Conservation (phyloP, 2,113 vertebrate genomes). For the Felis catus region DNA sequence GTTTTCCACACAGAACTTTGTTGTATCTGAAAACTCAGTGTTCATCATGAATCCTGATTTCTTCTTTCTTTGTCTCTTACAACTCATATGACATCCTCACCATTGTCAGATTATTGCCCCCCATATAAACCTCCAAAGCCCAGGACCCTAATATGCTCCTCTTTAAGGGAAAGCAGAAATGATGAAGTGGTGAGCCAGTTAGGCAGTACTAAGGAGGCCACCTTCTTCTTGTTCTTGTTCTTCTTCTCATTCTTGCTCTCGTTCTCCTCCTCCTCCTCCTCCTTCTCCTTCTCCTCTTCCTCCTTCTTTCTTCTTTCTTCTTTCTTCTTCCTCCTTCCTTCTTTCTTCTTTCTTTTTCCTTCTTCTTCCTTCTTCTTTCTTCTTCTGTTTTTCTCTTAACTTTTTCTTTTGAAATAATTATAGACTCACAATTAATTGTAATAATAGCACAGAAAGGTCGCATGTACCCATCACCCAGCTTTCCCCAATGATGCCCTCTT, state of each 20-base stretch:
- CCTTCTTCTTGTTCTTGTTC: neutral
- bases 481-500: neutral
- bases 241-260: too few species aligned
- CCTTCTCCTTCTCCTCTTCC: too few species aligned
- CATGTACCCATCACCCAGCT: accelerated
- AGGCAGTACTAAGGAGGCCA: neutral
- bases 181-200: neutral
- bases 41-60: neutral
- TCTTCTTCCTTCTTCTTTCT: too few species aligned
- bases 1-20: neutral
- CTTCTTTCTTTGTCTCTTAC: neutral
- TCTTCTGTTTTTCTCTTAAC: neutral
- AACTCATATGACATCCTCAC: neutral
- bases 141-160: neutral
- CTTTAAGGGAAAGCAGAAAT: neutral
- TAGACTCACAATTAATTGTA: neutral
- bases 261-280: too few species aligned
- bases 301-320: too few species aligned
- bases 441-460: neutral
- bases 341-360: too few species aligned
- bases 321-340: too few species aligned
- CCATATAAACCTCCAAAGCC: neutral
- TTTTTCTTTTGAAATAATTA: conserved; percentile 24
- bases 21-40: neutral
- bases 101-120: neutral